These are phyloP conservation scores for Microcebus ravelobensis DNA, from an alignment of 2,113 vertebrate genomes.

Conservation along the genomic window DNA sequence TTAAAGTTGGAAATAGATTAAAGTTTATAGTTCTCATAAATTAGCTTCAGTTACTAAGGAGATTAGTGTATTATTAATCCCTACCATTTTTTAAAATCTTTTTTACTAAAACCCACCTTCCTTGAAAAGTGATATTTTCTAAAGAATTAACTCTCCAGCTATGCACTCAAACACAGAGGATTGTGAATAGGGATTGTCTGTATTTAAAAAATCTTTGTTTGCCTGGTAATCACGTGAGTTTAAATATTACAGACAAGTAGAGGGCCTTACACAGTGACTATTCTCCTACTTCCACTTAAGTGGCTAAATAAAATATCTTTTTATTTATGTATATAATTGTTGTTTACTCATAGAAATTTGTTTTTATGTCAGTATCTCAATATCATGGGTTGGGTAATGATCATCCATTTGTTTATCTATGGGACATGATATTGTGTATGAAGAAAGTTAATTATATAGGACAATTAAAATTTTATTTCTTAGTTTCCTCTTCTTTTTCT, in stretches of 20 bases:
- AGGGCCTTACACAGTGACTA: neutral
- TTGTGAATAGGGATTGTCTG: neutral
- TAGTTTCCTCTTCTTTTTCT: neutral
- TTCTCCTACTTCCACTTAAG: neutral
- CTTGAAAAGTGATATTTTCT: constrained; percentile 59
- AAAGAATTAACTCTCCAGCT: constrained; percentile 56
- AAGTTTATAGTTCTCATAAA: constrained; percentile 75
- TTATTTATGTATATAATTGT: neutral
- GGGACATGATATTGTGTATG: neutral
- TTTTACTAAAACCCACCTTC: constrained; percentile 54
- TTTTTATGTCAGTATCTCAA: neutral
- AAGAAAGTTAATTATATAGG: neutral
- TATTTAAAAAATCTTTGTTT: neutral
- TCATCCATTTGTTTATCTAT: neutral
- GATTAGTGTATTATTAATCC: constrained; percentile 72
- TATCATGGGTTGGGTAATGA: neutral
- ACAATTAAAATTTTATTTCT: neutral
- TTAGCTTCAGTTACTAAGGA: constrained; percentile 73
- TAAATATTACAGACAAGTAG: neutral
- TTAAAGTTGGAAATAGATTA: constrained; percentile 75
- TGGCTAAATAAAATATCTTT: neutral
- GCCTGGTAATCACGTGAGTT: neutral
- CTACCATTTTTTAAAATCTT: constrained; percentile 18
- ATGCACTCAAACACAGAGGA: neutral
- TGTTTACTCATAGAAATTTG: neutral